These are phyloP conservation scores for Tachyglossus aculeatus DNA, from an alignment of 2,797 vertebrate species.

Conservation along the genomic window DNA sequence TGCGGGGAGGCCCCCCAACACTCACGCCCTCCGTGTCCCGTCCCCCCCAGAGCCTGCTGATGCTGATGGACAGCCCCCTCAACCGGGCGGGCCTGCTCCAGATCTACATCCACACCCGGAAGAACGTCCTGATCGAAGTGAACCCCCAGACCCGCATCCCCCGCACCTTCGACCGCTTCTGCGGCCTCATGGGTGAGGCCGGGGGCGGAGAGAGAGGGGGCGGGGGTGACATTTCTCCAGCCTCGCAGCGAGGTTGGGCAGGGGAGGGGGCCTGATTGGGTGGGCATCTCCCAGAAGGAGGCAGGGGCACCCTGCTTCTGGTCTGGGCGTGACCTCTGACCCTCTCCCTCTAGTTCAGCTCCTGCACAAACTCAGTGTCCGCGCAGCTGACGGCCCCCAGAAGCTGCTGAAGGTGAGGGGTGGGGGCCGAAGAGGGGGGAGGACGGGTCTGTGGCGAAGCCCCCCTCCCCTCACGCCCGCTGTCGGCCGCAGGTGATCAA, in stretches of 20 bases:
- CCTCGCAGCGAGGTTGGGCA: no score
- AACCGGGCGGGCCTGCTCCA: conserved; percentile 94
- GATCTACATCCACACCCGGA: conserved; percentile 94
- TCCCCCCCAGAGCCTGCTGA: conserved; percentile 82
- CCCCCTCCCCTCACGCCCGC: rapidly evolving
- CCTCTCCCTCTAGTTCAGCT: conserved; percentile 85
- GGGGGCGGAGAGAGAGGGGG: no score
- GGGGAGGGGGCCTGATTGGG: background rate
- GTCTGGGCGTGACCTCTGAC: background rate
- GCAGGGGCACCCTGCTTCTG: background rate
- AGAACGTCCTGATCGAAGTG: conserved; percentile 92
- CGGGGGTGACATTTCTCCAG: background rate
- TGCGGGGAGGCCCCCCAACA: rapidly evolving
- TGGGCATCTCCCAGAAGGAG: background rate
- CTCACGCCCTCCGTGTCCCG: rapidly evolving
- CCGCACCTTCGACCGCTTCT: conserved; percentile 93
- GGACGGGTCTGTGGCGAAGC: background rate
- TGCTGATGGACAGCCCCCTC: conserved; percentile 97
- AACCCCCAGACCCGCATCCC: conserved; percentile 97
- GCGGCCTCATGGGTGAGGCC: conserved; percentile 97
- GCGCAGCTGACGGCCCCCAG: conserved; percentile 92
- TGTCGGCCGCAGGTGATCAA: conserved; percentile 83
- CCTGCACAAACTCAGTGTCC: conserved; percentile 94
- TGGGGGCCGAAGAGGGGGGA: background rate
- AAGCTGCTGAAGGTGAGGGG: conserved; percentile 83